These are phyloP conservation scores for Paguma larvata DNA, from an alignment of 2,797 vertebrate species.

Conservation along the genomic window DNA sequence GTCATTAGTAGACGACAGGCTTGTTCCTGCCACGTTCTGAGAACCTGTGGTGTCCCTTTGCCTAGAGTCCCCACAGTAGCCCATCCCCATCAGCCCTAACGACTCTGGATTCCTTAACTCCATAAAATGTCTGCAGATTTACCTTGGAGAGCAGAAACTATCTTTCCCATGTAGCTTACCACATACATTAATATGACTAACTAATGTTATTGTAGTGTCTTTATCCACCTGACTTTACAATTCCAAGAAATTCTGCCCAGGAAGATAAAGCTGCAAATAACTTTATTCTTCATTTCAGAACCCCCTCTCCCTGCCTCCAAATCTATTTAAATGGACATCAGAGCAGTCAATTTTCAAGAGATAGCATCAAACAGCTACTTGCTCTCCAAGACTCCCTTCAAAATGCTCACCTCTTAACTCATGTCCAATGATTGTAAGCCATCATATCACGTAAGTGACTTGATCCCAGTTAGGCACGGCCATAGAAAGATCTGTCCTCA, in stretches of 20 bases:
- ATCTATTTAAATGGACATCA: background rate
- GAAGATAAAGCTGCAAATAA: background rate
- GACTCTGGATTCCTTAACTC: background rate
- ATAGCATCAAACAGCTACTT: background rate
- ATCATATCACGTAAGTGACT: background rate
- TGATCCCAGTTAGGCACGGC: background rate
- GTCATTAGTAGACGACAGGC: background rate
- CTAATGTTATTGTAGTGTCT: background rate
- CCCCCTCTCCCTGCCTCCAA: background rate
- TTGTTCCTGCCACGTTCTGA: background rate
- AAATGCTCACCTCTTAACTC: background rate
- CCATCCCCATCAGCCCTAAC: background rate
- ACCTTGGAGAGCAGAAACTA: background rate
- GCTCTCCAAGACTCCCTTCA: background rate
- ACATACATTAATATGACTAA: background rate
- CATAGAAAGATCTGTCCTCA: background rate
- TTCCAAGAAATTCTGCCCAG: background rate
- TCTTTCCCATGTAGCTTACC: background rate
- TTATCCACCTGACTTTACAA: background rate
- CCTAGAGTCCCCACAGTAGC: background rate
- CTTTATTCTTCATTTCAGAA: background rate
- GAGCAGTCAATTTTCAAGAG: background rate
- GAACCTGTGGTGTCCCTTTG: accelerated
- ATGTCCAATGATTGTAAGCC: background rate
- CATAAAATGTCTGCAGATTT: background rate